phyloP scores from a whole-genome alignment of 2,888 invertebrate species.

The Himalopsyche kuldschensis region DNA sequence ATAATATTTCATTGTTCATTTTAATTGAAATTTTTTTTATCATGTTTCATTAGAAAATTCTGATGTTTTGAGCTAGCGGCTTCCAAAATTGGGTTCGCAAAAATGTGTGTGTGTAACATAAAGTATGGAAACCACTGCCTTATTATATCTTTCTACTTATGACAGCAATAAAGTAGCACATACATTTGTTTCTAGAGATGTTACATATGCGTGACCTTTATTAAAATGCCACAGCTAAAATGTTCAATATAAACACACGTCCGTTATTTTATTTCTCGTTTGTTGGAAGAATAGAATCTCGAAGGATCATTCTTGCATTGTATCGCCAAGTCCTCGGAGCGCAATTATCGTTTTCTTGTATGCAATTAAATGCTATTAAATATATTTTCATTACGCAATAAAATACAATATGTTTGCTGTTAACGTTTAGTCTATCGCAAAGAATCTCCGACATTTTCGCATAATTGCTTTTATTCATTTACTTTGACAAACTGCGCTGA shows the following conservation, averaged over 20 bases:
- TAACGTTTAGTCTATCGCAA: neutral
- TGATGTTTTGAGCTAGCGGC: too few species aligned
- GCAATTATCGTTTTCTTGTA: neutral
- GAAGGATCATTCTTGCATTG: neutral
- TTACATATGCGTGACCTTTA: too few species aligned
- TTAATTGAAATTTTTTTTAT: too few species aligned
- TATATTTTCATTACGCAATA: neutral
- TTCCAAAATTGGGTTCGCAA: too few species aligned
- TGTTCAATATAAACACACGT: neutral
- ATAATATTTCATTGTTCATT: too few species aligned
- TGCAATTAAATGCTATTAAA: slow-evolving; percentile 6
- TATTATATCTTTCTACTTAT: too few species aligned
- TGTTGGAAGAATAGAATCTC: neutral
- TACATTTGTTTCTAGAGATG: too few species aligned
- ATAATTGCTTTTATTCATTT: neutral
- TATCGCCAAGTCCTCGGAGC: neutral
- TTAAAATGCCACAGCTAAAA: too few species aligned
- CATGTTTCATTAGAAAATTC: too few species aligned
- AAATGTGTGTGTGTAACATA: too few species aligned
- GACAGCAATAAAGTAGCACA: too few species aligned
- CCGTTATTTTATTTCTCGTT: neutral
- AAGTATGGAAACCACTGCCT: too few species aligned
- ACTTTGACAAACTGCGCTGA: neutral
- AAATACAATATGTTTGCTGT: neutral
- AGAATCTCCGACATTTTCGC: slow-evolving; percentile 12